These are phyloP conservation scores for Drosophila pegasa DNA, from an alignment of 2,888 invertebrate genomes.

Conservation along the genomic window DNA sequence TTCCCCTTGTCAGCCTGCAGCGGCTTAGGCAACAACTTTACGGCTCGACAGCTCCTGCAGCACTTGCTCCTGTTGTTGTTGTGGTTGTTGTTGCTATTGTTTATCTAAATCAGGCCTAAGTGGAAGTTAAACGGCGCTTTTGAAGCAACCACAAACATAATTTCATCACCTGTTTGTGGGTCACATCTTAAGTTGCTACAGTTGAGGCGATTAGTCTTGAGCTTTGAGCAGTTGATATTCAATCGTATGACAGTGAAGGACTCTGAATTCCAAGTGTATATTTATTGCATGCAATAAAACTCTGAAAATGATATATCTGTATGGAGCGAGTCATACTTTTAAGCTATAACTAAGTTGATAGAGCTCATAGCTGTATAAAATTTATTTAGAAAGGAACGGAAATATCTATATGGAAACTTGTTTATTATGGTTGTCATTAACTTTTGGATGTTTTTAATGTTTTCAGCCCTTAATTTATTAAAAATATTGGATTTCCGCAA, in stretches of 20 bases:
- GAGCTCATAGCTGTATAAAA: too few relatives aligned
- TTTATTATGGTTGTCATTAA: too few relatives aligned
- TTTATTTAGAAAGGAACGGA: too few relatives aligned
- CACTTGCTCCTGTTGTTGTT: not conserved
- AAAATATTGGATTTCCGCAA: too few relatives aligned
- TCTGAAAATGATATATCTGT: too few relatives aligned
- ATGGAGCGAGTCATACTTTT: too few relatives aligned
- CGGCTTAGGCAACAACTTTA: conserved; percentile 2
- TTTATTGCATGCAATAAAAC: too few relatives aligned
- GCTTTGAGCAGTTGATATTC: not conserved
- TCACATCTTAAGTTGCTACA: not conserved
- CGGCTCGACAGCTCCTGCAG: not conserved
- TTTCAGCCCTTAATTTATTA: too few relatives aligned
- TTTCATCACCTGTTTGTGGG: not conserved
- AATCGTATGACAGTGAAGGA: not conserved
- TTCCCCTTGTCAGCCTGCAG: conserved; percentile 37
- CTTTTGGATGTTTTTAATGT: too few relatives aligned
- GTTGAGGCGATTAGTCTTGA: not conserved
- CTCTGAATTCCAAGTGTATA: not conserved
- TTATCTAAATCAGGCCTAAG: conserved; percentile 54
- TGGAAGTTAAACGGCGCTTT: conserved; percentile 59
- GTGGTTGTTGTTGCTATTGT: not conserved
- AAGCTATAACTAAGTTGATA: too few relatives aligned
- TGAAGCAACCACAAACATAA: conserved; percentile 7
- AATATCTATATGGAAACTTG: too few relatives aligned